Evolutionary conservation across 2,113 vertebrate genomes (phyloP), one percentile per base, ranked within the genome.

Genomic region (Gavialis gangeticus): DNA sequence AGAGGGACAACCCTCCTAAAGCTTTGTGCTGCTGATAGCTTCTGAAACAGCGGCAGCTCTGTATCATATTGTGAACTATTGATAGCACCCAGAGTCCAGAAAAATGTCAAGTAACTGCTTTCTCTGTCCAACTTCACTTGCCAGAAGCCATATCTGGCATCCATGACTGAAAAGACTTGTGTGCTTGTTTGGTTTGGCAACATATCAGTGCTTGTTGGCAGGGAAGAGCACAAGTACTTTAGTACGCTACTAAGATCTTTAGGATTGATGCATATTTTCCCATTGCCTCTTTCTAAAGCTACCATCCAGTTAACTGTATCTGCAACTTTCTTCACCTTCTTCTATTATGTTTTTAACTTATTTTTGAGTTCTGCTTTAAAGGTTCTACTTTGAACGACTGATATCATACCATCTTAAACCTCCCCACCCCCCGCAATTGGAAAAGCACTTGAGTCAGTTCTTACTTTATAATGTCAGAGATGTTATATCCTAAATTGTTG

Each of bases 51-150:
- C 95, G 96, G 91, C 95, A 7, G 15, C 95, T 94, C 96, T 92
- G 90, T 85, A 93, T 13, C 3, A 93, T 94, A 95, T 96, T 93
- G 95, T 96, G 96, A 97, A 95, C 94, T 94, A 95, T 92, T 77
- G 95, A 96, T 96, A 96, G 95, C 96, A 97, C 96, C 96, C 96
- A 97, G 94, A 91, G 95, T 97, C 96, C 96, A 96, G 95, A 94
- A 97, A 97, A 85, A 96, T 97, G 96, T 96, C 96, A 96, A 97
- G 95, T 95, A 96, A 89, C 94, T 96, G 96, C 94, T 96, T 94
- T 80, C 95, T 95, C 95, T 94, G 95, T 95, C 92, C 94, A 96
- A 84, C 87, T 95, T 96, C 67, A 55, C 93, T 97, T 95, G 95
- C 96, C 96, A 96, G 90, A 96, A 97, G 88, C 94, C 95, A 96